These are phyloP conservation scores for Melanerpes aurifrons DNA, from an alignment of 2,113 vertebrate species.

Conservation along the genomic window DNA sequence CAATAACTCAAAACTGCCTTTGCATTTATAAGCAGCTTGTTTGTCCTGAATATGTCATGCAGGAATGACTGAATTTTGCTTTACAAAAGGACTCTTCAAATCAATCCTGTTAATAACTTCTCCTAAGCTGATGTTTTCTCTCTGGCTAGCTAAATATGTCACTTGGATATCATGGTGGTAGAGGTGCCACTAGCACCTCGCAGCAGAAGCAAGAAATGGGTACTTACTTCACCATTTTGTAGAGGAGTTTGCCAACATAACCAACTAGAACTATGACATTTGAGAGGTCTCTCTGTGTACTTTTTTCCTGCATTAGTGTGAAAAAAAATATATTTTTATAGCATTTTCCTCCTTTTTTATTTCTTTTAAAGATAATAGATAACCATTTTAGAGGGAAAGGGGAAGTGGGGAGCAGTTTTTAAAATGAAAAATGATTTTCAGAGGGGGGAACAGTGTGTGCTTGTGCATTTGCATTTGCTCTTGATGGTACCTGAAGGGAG, in stretches of 20 bases:
- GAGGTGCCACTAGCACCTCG: not conserved
- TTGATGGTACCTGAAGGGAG: not conserved
- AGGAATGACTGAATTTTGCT: slow-evolving; percentile 21
- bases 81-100: slow-evolving; percentile 12
- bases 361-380: not conserved
- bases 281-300: not conserved
- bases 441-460: not conserved
- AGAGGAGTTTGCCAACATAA: not conserved
- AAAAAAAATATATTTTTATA: not conserved
- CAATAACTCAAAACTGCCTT: not conserved
- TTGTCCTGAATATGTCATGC: not conserved
- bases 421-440: not conserved
- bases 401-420: not conserved
- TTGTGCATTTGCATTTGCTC: not conserved
- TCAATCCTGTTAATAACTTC: not conserved
- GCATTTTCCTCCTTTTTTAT: not conserved
- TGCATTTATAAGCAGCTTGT: slow-evolving; percentile 12
- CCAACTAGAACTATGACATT: not conserved
- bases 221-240: not conserved
- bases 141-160: not conserved
- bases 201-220: not conserved
- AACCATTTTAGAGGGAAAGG: not conserved
- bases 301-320: not conserved
- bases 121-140: not conserved
- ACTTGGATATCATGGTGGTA: not conserved